A percentile compares a stretch with the other conserved stretches of the same genome.
These are phyloP conservation scores for Eurypyga helias DNA, from an alignment of 2,113 vertebrate species.

Conservation along the genomic window DNA sequence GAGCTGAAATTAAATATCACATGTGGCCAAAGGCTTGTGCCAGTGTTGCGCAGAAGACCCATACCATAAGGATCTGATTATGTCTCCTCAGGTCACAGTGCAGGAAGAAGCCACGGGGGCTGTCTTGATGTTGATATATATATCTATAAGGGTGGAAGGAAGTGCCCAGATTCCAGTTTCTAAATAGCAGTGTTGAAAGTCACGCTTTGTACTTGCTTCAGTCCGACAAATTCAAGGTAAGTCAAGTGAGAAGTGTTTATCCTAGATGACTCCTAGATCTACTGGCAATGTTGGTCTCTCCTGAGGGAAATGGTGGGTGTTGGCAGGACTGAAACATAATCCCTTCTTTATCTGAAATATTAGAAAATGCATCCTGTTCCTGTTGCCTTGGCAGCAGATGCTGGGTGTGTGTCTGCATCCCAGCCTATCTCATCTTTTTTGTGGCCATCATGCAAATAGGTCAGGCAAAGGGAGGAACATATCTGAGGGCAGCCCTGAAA, in stretches of 20 bases:
- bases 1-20: background rate
- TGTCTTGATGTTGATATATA: background rate
- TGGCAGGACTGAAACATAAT: background rate
- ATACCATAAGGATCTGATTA: background rate
- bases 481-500: background rate
- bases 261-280: background rate
- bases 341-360: conserved; percentile 2
- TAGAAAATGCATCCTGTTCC: conserved; percentile 27
- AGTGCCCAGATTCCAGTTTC: background rate
- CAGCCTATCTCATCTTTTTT: background rate
- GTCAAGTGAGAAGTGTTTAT: background rate
- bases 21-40: background rate
- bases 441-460: background rate
- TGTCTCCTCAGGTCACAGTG: background rate
- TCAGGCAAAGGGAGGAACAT: background rate
- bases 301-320: background rate
- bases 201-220: background rate
- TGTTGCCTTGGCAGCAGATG: conserved; percentile 52
- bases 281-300: background rate
- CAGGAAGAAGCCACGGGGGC: accelerated
- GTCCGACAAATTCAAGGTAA: background rate
- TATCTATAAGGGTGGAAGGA: background rate
- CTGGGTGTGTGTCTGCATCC: background rate
- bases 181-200: background rate
- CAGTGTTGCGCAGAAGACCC: background rate